phyloP scores from a whole-genome alignment of 2,888 invertebrate genomes.

The Eupithecia dodoneata region DNA sequence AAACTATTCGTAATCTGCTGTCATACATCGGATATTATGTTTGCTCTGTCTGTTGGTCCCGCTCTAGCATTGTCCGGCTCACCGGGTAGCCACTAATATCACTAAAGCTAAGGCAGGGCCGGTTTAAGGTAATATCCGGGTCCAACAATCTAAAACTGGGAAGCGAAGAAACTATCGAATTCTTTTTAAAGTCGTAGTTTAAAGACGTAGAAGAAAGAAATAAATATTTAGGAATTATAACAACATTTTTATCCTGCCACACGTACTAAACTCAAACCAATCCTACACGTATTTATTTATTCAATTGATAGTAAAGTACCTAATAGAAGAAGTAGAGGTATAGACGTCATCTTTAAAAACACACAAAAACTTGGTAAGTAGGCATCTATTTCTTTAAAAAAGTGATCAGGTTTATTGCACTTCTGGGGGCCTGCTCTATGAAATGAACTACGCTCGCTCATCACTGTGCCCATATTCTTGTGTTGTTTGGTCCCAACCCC shows the following conservation, averaged over 20 bases:
- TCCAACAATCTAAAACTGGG: not conserved
- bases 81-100: slow-evolving; percentile 57
- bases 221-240: too few species aligned
- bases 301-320: not conserved
- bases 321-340: too few species aligned
- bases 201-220: too few species aligned
- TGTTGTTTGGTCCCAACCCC: not conserved
- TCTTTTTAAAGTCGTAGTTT: too few species aligned
- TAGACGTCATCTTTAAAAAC: not conserved
- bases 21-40: slow-evolving; percentile 68
- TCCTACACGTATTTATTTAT: not conserved
- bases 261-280: not conserved
- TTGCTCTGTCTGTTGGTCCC: slow-evolving; percentile 54
- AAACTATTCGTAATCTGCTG: slow-evolving; percentile 55
- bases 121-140: slow-evolving; percentile 25
- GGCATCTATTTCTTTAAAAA: not conserved
- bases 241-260: not conserved
- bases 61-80: slow-evolving; percentile 51
- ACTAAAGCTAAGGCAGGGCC: slow-evolving; percentile 49
- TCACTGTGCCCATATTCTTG: not conserved
- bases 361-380: not conserved
- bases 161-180: not conserved
- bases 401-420: too few species aligned
- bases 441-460: not conserved
- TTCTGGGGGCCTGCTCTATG: too few species aligned